phyloP scores from a whole-genome alignment of 2,888 invertebrate genomes.

The Erebia aethiops region DNA sequence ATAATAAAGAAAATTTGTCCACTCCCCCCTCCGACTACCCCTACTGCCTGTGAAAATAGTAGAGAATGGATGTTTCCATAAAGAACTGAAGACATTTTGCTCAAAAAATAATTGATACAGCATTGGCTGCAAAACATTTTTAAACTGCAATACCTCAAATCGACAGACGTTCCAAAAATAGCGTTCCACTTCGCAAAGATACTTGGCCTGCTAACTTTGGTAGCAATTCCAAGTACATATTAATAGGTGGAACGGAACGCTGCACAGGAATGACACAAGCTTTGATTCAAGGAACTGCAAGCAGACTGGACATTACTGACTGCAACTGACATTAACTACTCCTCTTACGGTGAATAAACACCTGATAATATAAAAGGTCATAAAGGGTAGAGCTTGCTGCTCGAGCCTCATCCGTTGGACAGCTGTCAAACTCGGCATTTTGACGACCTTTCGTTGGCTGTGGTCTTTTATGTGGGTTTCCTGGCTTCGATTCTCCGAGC shows the following conservation, averaged over 20 bases:
- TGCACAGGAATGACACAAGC: slow-evolving; percentile 42
- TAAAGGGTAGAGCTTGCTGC: too few relatives aligned
- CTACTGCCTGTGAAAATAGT: too few relatives aligned
- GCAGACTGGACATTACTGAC: slow-evolving; percentile 43
- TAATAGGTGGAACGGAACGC: slow-evolving; percentile 36
- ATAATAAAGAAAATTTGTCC: too few relatives aligned
- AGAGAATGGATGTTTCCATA: too few relatives aligned
- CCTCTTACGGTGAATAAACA: slow-evolving; percentile 16
- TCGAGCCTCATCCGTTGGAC: neutral
- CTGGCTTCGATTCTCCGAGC: too few relatives aligned
- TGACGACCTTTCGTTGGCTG: too few relatives aligned
- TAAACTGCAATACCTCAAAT: neutral
- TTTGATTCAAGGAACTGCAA: slow-evolving; percentile 52
- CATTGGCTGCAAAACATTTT: neutral
- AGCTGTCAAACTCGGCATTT: too few relatives aligned
- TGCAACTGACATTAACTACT: slow-evolving; percentile 27
- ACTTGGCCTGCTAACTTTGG: slow-evolving; percentile 26
- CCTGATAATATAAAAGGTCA: neutral
- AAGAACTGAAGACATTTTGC: too few relatives aligned
- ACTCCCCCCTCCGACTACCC: too few relatives aligned
- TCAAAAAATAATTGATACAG: too few relatives aligned
- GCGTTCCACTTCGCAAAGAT: neutral
- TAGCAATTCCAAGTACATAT: slow-evolving; percentile 45
- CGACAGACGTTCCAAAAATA: slow-evolving; percentile 1
- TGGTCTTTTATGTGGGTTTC: too few relatives aligned